A percentile compares a stretch with the other conserved stretches of the same genome.
Evolutionary conservation across 2,797 vertebrate species (phyloP).

Genomic region (Pseudotriccus pelzelni): DNA sequence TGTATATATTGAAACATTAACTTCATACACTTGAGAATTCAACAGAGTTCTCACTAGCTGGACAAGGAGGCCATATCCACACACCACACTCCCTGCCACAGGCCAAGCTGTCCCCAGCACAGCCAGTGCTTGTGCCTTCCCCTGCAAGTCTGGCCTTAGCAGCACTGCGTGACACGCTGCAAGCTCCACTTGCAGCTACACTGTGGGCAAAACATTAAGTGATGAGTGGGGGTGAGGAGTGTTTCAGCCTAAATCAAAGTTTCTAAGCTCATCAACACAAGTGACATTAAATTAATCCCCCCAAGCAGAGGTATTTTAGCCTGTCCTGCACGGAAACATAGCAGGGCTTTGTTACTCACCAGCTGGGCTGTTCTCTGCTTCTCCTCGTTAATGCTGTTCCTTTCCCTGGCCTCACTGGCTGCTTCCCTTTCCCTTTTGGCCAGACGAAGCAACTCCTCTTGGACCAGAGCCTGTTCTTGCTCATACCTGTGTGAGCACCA

Average conservation of each 20-base stretch:
- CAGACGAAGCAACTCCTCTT: slow-evolving; percentile 81
- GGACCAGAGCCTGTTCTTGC: slow-evolving; percentile 79
- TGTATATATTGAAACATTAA: neutral
- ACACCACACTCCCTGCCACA: neutral
- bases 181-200: neutral
- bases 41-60: neutral
- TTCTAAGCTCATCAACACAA: neutral
- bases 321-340: neutral
- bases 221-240: neutral
- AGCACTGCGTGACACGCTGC: neutral
- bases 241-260: neutral
- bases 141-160: neutral
- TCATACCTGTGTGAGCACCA: slow-evolving; percentile 78
- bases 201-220: neutral
- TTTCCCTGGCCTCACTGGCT: slow-evolving; percentile 69
- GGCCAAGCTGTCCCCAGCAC: neutral
- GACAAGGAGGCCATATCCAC: neutral
- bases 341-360: slow-evolving; percentile 74
- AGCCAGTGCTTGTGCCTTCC: neutral
- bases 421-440: slow-evolving; percentile 81
- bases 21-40: neutral
- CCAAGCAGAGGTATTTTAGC: neutral
- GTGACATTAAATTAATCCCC: neutral
- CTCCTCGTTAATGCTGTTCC: slow-evolving; percentile 66
- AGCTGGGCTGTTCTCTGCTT: slow-evolving; percentile 73